Evolutionary conservation across 2,113 vertebrate species (phyloP).

Genomic region (Turnix velox): DNA sequence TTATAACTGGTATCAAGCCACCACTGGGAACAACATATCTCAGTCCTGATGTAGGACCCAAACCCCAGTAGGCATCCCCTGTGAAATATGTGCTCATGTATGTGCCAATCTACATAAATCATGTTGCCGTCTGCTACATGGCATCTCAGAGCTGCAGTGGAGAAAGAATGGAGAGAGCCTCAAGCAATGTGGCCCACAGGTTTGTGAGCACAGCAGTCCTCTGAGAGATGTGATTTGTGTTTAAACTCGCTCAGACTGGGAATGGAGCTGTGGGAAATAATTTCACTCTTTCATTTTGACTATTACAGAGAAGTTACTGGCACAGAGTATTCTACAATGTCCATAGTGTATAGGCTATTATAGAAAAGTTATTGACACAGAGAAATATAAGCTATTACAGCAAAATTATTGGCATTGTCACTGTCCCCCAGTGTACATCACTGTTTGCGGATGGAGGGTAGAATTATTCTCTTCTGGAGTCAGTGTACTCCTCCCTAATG

Average conservation of each 20-base stretch:
- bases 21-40: neutral
- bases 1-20: neutral
- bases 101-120: neutral
- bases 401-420: neutral
- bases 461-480: neutral
- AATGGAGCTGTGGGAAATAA: neutral
- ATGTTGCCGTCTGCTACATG: neutral
- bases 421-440: neutral
- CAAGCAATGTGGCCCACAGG: neutral
- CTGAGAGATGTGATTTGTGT: neutral
- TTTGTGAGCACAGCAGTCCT: neutral
- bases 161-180: neutral
- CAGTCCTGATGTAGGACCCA: neutral
- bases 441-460: neutral
- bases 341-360: neutral
- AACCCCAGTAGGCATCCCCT: neutral
- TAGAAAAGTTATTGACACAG: neutral
- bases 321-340: neutral
- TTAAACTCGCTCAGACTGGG: neutral
- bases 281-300: neutral
- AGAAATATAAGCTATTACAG: neutral
- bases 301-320: neutral
- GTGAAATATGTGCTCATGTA: fast-evolving
- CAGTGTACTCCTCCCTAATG: neutral
- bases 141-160: neutral